These are phyloP conservation scores for Kryphioiulus occultus DNA, from an alignment of 2,888 invertebrate species.

Conservation along the genomic window DNA sequence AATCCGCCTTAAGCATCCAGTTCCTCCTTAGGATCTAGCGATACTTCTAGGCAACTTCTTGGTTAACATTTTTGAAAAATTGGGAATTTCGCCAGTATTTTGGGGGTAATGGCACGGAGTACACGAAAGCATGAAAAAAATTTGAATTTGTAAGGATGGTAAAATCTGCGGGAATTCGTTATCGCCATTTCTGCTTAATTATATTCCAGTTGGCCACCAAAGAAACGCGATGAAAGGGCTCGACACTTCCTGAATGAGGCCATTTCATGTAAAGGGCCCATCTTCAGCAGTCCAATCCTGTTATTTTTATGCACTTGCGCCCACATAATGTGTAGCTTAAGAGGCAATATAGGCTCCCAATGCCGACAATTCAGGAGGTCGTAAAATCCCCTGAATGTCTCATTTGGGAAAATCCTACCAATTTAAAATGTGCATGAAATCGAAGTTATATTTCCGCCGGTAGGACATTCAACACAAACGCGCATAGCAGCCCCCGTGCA, in stretches of 20 bases:
- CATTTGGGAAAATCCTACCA: slow-evolving; percentile 16
- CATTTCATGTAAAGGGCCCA: slow-evolving; percentile 15
- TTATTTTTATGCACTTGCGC: slow-evolving; percentile 17
- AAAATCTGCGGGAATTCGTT: not conserved
- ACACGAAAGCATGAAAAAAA: not conserved
- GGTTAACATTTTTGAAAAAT: too few species aligned
- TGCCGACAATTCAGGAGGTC: slow-evolving; percentile 14
- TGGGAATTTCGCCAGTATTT: too few species aligned
- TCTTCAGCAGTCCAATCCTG: slow-evolving; percentile 4
- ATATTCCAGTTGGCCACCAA: not conserved
- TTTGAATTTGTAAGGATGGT: not conserved
- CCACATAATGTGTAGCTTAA: slow-evolving; percentile 18
- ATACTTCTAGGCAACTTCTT: too few species aligned
- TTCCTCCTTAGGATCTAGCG: too few species aligned
- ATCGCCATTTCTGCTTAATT: not conserved
- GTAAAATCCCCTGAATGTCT: slow-evolving; percentile 17
- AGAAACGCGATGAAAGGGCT: not conserved
- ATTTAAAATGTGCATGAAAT: slow-evolving; percentile 20
- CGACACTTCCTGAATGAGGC: slow-evolving; percentile 2
- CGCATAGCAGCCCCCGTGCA: not conserved
- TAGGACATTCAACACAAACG: slow-evolving; percentile 16
- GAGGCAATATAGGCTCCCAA: not conserved
- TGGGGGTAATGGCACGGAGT: not conserved
- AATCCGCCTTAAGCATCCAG: too few species aligned
- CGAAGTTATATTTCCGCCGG: slow-evolving; percentile 16